Evolutionary conservation across 2,888 invertebrate genomes (phyloP).

Genomic region (Polydrusus tereticollis): DNA sequence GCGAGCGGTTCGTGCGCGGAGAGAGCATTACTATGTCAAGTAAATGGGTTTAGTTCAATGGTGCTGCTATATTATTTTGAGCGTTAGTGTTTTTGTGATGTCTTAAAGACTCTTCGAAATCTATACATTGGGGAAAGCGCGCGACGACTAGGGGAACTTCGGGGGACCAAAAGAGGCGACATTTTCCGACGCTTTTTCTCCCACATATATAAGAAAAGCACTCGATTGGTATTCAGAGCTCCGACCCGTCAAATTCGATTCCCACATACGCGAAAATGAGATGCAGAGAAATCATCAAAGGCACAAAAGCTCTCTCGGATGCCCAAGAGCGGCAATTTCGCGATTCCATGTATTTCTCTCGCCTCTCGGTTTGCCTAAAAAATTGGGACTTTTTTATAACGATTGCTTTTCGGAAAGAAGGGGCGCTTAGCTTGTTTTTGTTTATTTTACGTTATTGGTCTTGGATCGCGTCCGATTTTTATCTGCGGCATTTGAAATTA

Average conservation of each 20-base stretch:
- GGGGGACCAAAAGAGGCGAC: constrained; percentile 54
- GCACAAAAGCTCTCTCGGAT: constrained; percentile 65
- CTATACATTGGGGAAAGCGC: too few relatives aligned
- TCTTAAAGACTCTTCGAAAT: too few relatives aligned
- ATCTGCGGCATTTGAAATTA: too few relatives aligned
- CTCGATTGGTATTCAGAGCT: constrained; percentile 68
- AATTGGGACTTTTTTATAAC: constrained; percentile 46
- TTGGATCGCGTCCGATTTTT: neutral
- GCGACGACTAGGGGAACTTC: neutral
- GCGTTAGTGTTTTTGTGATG: too few relatives aligned
- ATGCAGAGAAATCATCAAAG: constrained; percentile 69
- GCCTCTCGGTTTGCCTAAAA: constrained; percentile 43
- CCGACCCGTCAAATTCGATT: constrained; percentile 68
- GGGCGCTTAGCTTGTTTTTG: constrained; percentile 46
- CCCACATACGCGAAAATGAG: constrained; percentile 67
- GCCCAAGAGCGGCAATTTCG: constrained; percentile 50
- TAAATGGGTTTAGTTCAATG: too few relatives aligned
- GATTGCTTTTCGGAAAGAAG: constrained; percentile 39
- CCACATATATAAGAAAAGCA: constrained; percentile 54
- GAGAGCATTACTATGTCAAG: too few relatives aligned
- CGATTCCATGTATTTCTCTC: constrained; percentile 43
- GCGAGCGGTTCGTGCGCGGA: too few relatives aligned
- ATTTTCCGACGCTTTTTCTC: constrained; percentile 57
- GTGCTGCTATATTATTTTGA: too few relatives aligned
- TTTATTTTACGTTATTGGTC: constrained; percentile 45